Percentiles rank a stretch among this genome's conserved stretches.
Conservation (phyloP, 2,113 vertebrate species). For the Delphinus delphis region DNA sequence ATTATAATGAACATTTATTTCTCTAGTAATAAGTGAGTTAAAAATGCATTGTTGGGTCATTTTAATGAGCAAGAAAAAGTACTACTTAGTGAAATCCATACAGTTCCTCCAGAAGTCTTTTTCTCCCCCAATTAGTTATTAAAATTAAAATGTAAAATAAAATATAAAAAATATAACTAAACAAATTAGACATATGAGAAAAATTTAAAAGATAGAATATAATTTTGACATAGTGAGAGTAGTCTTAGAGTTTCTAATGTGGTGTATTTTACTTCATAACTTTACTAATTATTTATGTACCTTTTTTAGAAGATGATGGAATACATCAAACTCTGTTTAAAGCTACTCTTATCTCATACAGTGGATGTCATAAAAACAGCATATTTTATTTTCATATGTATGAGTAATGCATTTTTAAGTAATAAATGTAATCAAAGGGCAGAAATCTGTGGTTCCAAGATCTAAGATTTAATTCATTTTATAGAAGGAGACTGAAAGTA, state of each 20-base stretch:
- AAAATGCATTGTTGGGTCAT: neutral
- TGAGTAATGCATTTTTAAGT: neutral
- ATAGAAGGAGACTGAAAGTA: neutral
- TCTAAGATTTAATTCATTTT: neutral
- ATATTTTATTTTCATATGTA: neutral
- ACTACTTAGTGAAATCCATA: neutral
- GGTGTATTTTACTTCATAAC: neutral
- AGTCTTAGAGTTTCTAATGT: neutral
- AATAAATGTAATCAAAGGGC: neutral
- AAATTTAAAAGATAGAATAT: neutral
- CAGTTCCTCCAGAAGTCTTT: neutral
- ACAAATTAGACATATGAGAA: neutral
- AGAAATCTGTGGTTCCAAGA: neutral
- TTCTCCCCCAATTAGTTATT: neutral
- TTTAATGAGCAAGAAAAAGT: neutral
- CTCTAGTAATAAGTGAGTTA: neutral
- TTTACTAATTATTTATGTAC: neutral
- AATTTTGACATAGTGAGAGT: neutral
- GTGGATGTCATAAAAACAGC: neutral
- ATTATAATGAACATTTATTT: conserved; percentile 26
- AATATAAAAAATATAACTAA: neutral
- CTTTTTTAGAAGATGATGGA: neutral
- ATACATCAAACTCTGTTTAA: neutral
- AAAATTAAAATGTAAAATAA: neutral
- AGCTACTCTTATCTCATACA: neutral